Percentiles rank a stretch among this genome's conserved stretches.
These are phyloP conservation scores for Augiades crinisus DNA, from an alignment of 2,888 invertebrate species.

Conservation along the genomic window DNA sequence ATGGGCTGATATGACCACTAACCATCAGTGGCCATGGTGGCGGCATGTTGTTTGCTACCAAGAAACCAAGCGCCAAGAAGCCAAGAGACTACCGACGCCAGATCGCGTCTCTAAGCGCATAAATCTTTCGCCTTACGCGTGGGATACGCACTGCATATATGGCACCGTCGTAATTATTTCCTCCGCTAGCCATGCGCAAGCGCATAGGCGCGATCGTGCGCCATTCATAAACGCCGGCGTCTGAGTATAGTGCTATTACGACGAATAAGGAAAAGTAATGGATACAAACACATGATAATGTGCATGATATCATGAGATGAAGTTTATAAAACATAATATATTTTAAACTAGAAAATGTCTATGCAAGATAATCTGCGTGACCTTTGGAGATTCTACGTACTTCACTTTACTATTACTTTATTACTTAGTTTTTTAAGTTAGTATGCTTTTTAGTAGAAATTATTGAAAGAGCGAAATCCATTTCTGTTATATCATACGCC, in stretches of 20 bases:
- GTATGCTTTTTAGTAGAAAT: too few relatives aligned
- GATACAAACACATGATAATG: not conserved
- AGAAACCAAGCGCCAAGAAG: too few relatives aligned
- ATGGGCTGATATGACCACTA: too few relatives aligned
- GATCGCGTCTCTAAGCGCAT: not conserved
- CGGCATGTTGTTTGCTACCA: too few relatives aligned
- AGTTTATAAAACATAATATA: not conserved
- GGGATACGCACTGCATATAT: conserved; percentile 1
- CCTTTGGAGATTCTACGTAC: too few relatives aligned
- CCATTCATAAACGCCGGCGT: not conserved
- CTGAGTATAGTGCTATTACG: not conserved
- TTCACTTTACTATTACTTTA: too few relatives aligned
- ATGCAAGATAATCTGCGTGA: too few relatives aligned
- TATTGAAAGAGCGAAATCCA: too few relatives aligned
- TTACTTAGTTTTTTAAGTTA: too few relatives aligned
- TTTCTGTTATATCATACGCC: too few relatives aligned
- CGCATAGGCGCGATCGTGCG: not conserved
- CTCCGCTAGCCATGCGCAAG: conserved; percentile 1
- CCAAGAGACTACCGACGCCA: not conserved
- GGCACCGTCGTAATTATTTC: not conserved
- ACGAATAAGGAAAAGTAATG: not conserved
- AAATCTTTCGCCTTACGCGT: not conserved
- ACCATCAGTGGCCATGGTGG: too few relatives aligned
- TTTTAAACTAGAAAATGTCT: too few relatives aligned
- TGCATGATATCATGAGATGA: not conserved